Evolutionary conservation across 2,797 vertebrate genomes (phyloP).

Genomic region (Periparus ater): DNA sequence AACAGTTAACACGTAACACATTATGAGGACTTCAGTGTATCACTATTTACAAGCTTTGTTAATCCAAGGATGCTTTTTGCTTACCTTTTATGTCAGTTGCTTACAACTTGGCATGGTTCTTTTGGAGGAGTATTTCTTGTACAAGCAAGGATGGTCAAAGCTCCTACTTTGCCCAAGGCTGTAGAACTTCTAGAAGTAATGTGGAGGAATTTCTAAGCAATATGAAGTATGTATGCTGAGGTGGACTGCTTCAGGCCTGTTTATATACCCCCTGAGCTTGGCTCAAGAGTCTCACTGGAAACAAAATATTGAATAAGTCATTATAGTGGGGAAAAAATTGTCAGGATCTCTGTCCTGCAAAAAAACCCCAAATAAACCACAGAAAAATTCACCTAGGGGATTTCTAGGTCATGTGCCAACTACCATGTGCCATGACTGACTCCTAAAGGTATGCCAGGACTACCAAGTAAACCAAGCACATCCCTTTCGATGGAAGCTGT

Average conservation of each 20-base stretch:
- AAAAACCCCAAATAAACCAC: not conserved
- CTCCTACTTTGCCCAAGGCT: not conserved
- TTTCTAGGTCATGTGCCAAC: not conserved
- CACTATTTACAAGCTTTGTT: not conserved
- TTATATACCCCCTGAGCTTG: not conserved
- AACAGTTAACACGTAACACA: not conserved
- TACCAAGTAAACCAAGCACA: not conserved
- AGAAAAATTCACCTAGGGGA: not conserved
- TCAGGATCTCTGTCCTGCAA: not conserved
- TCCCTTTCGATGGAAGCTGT: not conserved
- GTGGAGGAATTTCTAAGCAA: not conserved
- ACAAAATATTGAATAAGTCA: not conserved
- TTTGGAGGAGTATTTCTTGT: not conserved
- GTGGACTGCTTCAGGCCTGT: not conserved
- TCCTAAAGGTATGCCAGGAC: not conserved
- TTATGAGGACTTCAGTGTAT: not conserved
- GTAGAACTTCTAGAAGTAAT: not conserved
- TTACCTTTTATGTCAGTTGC: not conserved
- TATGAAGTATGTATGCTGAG: not conserved
- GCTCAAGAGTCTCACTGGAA: not conserved
- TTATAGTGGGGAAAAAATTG: not conserved
- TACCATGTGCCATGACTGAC: not conserved
- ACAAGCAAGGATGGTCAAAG: not conserved
- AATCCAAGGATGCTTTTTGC: not conserved
- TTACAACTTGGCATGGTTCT: not conserved